A percentile compares a stretch with the other conserved stretches of the same genome.
These are phyloP conservation scores for Hyalella azteca DNA, from an alignment of 2,888 invertebrate genomes.

Conservation along the genomic window DNA sequence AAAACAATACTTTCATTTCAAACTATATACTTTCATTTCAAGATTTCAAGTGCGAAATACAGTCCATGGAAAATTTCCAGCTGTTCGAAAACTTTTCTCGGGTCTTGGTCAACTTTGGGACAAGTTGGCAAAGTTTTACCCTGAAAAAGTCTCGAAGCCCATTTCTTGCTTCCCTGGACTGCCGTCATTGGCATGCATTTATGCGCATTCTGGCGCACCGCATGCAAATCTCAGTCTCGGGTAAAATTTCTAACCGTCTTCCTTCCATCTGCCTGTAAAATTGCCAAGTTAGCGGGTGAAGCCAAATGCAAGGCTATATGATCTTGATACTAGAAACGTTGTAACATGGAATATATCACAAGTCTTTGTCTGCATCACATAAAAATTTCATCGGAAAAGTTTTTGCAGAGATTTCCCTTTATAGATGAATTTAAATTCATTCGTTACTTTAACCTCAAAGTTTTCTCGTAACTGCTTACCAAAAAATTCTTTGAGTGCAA, in stretches of 20 bases:
- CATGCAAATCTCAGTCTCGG: constrained; percentile 17
- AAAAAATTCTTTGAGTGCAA: too few species aligned
- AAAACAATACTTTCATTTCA: not conserved
- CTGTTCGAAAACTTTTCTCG: not conserved
- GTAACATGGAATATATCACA: not conserved
- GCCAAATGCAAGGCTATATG: not conserved
- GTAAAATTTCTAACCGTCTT: constrained; percentile 11
- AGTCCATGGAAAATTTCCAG: constrained; percentile 4
- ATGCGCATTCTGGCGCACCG: constrained; percentile 26
- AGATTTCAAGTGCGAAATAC: constrained; percentile 10
- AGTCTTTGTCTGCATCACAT: not conserved
- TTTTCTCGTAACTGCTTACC: too few species aligned
- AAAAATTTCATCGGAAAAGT: not conserved
- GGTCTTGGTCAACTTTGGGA: constrained; percentile 21
- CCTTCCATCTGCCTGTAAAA: not conserved
- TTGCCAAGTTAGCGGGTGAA: not conserved
- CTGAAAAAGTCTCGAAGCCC: not conserved
- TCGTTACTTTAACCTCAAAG: too few species aligned
- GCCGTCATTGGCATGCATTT: constrained; percentile 30
- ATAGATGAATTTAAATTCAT: not conserved
- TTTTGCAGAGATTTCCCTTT: not conserved
- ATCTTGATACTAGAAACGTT: not conserved
- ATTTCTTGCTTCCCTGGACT: constrained; percentile 11
- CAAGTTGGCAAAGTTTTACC: constrained; percentile 3
- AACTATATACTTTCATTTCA: not conserved